Conservation (phyloP, 2,113 vertebrate genomes). For the Prolemur simus region DNA sequence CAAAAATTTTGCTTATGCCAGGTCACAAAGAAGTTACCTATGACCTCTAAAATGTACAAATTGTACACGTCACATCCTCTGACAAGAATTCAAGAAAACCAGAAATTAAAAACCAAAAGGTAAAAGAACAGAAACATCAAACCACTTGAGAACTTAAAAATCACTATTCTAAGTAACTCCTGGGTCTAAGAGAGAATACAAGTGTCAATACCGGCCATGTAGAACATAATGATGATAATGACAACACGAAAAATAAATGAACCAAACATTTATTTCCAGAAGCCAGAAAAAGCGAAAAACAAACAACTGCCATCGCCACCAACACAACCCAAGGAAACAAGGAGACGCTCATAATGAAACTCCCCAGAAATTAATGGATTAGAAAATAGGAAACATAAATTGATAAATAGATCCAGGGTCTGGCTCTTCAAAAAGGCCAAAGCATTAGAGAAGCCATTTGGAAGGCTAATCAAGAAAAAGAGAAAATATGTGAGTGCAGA, state of each 20-base stretch:
- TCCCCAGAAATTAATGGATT: constrained; percentile 72
- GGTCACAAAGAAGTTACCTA: not conserved
- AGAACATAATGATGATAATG: not conserved
- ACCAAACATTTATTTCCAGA: constrained; percentile 38
- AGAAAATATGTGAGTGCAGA: constrained; percentile 3
- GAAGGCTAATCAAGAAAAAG: constrained; percentile 55
- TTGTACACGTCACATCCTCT: not conserved
- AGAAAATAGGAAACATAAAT: constrained; percentile 74
- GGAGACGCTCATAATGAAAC: constrained; percentile 19
- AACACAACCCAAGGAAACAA: not conserved
- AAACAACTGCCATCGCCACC: not conserved
- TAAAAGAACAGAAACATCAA: not conserved
- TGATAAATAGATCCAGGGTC: constrained; percentile 46
- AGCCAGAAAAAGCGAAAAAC: not conserved
- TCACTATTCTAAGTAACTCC: constrained; percentile 1
- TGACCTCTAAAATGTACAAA: not conserved
- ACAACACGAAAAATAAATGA: constrained; percentile 54
- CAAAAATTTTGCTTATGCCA: not conserved
- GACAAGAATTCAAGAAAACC: not conserved
- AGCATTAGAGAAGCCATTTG: constrained; percentile 49
- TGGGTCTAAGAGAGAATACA: not conserved
- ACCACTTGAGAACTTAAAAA: constrained; percentile 5
- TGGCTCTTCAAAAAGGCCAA: constrained; percentile 53
- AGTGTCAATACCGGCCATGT: not conserved
- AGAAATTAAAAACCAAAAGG: not conserved